phyloP scores from a whole-genome alignment of 2,797 vertebrate species.

The Lacerta bilineata region DNA sequence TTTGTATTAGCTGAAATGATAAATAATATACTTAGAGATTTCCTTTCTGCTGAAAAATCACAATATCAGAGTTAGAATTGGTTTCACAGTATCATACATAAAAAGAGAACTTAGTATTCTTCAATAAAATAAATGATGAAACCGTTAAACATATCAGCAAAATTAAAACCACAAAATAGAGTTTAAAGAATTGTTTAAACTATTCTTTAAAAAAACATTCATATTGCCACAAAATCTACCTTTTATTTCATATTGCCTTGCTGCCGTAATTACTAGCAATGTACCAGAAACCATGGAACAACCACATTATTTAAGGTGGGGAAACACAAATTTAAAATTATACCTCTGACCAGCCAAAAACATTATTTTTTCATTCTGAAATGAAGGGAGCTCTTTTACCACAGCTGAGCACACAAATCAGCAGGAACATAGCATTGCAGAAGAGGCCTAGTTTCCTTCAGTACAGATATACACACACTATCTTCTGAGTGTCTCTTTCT shows the following conservation, averaged over 20 bases:
- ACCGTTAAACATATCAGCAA: conserved; percentile 46
- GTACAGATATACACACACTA: background rate
- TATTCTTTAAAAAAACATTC: conserved; percentile 51
- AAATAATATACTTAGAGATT: conserved; percentile 26
- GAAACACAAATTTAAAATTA: conserved; percentile 29
- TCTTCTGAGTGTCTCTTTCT: background rate
- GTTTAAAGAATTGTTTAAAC: conserved; percentile 29
- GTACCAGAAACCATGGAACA: background rate
- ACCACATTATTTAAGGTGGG: conserved; percentile 30
- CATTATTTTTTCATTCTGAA: conserved; percentile 34
- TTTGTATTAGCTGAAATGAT: conserved; percentile 37
- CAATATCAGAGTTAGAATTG: conserved; percentile 52
- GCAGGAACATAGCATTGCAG: background rate
- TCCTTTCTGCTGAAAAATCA: conserved; percentile 44
- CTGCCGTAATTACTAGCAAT: conserved; percentile 27
- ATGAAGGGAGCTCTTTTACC: conserved; percentile 12
- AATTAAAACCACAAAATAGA: conserved; percentile 53
- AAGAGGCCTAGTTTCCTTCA: background rate
- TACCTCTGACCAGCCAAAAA: conserved; percentile 25
- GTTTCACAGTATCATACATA: background rate
- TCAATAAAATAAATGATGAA: conserved; percentile 31
- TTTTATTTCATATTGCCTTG: conserved; percentile 46
- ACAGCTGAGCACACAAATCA: conserved; percentile 1
- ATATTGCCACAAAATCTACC: conserved; percentile 30
- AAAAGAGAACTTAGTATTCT: conserved; percentile 30